Base-by-base conservation (phyloP, 2,113 vertebrate species). In the Labrus mixtus region DNA sequence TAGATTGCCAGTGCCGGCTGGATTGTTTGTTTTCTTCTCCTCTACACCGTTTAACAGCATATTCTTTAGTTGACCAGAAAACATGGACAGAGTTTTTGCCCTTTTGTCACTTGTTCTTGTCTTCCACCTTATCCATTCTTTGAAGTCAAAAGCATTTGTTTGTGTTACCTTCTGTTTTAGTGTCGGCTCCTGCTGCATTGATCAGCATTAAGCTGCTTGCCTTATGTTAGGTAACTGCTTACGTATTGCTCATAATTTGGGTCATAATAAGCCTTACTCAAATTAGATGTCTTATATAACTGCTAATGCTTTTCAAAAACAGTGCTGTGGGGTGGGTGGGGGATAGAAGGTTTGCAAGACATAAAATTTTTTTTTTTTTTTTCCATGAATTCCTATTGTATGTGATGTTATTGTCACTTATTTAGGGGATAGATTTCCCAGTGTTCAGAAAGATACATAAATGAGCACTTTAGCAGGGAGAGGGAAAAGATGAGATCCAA, bases 251-350 rank as follows among this genome's bases (percentile, higher is more conserved):
- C 73, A 76, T 80, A 76, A 79, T 36, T 54, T 50, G 58, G 66
- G 37, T 71, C 55, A 64, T 73, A 75, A 48, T 87, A 80, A 90
- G 25, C 76, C 63, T 45, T 15, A 37, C 78, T 82, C 51, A 73
- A 82, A 78, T 83, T 73, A 86, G 73, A 33, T 53, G 11, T 10
- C 33, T 88, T 77, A 68, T 70, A 61, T 79, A 80, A 84, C 75
- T 22, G 23, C 10, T 74, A 74, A 67, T 79, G 48, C 43, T 58
- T 73, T 85, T 84, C 48, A 33, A 33, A 33, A 33, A 33, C 65
- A 62, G 17, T 20, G 6, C 39, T 1, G 25, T 48, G 9, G 53
- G 66, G 41, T 61, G 20, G 41, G 63, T 39, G 41, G 61, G 72
- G n/a, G 50, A 36, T 23, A 64, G 23, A 60, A 12, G 36, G 46